Base-by-base conservation (phyloP, 2,888 invertebrate genomes). In the Scaptomyza tumidula region DNA sequence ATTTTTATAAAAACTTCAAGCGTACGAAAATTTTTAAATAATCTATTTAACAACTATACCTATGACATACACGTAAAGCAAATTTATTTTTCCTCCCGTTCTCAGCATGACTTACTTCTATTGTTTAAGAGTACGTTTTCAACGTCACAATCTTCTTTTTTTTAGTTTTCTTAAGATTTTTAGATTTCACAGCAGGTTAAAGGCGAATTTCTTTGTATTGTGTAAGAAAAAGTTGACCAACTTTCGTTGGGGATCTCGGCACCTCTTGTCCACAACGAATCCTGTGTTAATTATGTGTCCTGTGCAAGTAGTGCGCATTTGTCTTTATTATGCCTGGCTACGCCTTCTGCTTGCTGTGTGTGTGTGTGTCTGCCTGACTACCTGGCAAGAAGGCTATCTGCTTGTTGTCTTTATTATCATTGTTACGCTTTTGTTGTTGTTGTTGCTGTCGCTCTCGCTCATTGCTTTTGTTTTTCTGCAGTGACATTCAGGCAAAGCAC, bases 361-460 rank as follows among this genome's bases (percentile, higher is more conserved):
- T 39, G 39, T 24, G 16, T 19, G 16, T 16, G 35, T 16, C 10
- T 35, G 52, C 50, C 59, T 71, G 62, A 54, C 65, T 71, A 73
- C 86, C 82, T 83, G 86, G 66, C 70, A 86, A 63, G 86, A 83
- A 86, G 88, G 83, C 67, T 88, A 83, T 72, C 86, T 88, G 80
- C 75, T 68, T 78, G 64, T 69, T 75, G 72, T 62, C 84, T 78
- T 82, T 88, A 80, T 83, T 88, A 78, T 86, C 83, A 86, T 83
- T 83, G 86, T 80, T 65, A 58, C 46, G 76, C 75, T 48, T 54
- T 66, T 75, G 75, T 85, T 73, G 65, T 59, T 66, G 68, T 24
- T 54, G 52, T n/a, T 49, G 75, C 14, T 41, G 71, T 29, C 31
- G 54, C 33, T 58, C 55, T 63, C 64, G 76, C 50, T 56, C 62